phyloP scores from a whole-genome alignment of 23 tunicate genomes.

The Phallusia fumigata region DNA sequence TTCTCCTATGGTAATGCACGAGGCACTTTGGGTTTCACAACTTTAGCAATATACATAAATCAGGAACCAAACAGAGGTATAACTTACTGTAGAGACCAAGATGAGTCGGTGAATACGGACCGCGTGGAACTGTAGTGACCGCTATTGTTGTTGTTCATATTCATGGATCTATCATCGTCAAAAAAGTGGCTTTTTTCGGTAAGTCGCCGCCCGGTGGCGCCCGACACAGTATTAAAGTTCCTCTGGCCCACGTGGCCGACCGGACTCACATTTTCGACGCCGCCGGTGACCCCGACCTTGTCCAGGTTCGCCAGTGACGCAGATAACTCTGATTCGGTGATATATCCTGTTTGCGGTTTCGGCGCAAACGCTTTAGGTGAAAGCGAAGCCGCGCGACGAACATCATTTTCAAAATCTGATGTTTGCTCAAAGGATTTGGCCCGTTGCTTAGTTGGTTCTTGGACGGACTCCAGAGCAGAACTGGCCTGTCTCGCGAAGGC shows the following conservation, averaged over 20 bases:
- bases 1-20: no score
- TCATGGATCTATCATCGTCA: conserved; percentile 15
- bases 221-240: conserved; percentile 57
- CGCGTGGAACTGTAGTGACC: conserved; percentile 23
- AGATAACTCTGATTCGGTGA: conserved; percentile 20
- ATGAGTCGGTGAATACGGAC: conserved; percentile 47
- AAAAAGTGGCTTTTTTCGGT: conserved; percentile 33
- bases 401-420: neutral
- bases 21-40: no score
- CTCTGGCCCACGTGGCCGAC: no score
- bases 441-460: neutral
- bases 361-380: conserved; percentile 33
- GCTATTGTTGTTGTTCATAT: conserved; percentile 14
- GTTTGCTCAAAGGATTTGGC: conserved; percentile 20
- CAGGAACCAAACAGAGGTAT: neutral
- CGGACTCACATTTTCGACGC: no score
- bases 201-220: conserved; percentile 50
- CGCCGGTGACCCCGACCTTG: neutral
- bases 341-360: neutral
- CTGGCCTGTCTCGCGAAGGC: conserved; percentile 52
- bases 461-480: neutral
- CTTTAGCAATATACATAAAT: no score
- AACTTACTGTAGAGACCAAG: conserved; percentile 68
- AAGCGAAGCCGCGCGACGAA: conserved; percentile 20
- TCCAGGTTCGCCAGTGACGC: conserved; percentile 48